These are phyloP conservation scores for Phasianus colchicus DNA, from an alignment of 2,113 vertebrate species.

Conservation along the genomic window DNA sequence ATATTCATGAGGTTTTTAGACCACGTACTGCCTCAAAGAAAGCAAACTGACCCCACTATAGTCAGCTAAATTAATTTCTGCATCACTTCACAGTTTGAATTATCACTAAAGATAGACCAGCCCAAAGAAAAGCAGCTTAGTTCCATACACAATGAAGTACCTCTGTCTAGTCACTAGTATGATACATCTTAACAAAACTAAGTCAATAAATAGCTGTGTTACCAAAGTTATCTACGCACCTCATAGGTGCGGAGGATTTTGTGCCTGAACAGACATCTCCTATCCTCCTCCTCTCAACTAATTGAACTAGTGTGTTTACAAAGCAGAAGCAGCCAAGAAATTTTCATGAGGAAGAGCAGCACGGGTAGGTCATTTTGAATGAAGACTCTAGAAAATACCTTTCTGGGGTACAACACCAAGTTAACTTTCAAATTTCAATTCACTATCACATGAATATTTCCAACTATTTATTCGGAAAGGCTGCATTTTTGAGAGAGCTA, in stretches of 20 bases:
- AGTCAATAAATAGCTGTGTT: not conserved
- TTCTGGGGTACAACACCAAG: not conserved
- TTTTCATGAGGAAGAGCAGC: not conserved
- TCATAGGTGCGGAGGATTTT: not conserved
- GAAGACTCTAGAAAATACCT: not conserved
- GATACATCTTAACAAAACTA: not conserved
- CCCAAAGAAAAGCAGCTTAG: not conserved
- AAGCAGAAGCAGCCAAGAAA: not conserved
- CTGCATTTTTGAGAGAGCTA: not conserved
- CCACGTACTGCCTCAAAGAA: not conserved
- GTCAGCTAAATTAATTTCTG: not conserved
- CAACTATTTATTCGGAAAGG: not conserved
- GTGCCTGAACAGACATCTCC: not conserved
- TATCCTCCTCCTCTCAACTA: not conserved
- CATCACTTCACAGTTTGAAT: not conserved
- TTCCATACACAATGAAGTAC: not conserved
- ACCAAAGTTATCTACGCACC: not conserved
- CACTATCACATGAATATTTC: not conserved
- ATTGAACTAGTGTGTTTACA: not conserved
- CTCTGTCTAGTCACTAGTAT: not conserved
- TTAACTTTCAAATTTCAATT: not conserved
- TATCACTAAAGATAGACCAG: not conserved
- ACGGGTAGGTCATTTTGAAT: not conserved
- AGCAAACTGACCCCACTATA: not conserved
- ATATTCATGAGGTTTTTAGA: not conserved